A percentile compares a stretch with the other conserved stretches of the same genome.
These are phyloP conservation scores for Trachelus tabidus DNA, from an alignment of 2,888 invertebrate genomes.

Conservation along the genomic window DNA sequence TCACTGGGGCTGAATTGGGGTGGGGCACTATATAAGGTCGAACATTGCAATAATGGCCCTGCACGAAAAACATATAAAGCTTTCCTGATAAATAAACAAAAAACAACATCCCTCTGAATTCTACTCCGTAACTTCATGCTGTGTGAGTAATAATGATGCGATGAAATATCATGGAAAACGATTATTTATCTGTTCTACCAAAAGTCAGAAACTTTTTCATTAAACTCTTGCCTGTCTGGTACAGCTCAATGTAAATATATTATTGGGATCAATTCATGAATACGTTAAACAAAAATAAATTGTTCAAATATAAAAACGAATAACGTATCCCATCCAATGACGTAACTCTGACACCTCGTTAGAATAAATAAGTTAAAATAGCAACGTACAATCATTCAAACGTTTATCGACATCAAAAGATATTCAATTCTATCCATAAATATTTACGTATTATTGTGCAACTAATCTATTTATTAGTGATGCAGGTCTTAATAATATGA, in stretches of 20 bases:
- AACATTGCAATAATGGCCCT: conserved; percentile 14
- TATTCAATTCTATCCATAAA: not conserved
- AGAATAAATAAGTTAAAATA: not conserved
- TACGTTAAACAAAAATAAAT: not conserved
- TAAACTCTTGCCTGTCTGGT: not conserved
- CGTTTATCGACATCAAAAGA: not conserved
- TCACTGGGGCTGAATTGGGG: conserved; percentile 56
- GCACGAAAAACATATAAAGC: conserved; percentile 22
- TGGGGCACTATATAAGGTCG: conserved; percentile 56
- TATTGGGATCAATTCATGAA: not conserved
- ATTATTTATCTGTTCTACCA: conserved; percentile 5
- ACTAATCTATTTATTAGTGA: not conserved
- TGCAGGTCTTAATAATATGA: not conserved
- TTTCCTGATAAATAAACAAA: conserved; percentile 6
- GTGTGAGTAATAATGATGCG: conserved; percentile 16
- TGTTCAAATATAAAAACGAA: not conserved
- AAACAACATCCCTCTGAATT: conserved; percentile 7
- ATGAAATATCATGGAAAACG: conserved; percentile 15
- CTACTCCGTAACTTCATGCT: conserved; percentile 21
- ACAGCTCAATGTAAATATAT: not conserved
- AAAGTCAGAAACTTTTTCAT: not conserved
- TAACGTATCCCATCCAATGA: not conserved
- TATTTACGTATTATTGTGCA: not conserved
- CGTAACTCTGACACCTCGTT: not conserved
- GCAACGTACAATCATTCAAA: not conserved